Evolutionary conservation across 2,113 vertebrate species (phyloP), one percentile per base, ranked within the genome.

Genomic region (Tamias sibiricus): DNA sequence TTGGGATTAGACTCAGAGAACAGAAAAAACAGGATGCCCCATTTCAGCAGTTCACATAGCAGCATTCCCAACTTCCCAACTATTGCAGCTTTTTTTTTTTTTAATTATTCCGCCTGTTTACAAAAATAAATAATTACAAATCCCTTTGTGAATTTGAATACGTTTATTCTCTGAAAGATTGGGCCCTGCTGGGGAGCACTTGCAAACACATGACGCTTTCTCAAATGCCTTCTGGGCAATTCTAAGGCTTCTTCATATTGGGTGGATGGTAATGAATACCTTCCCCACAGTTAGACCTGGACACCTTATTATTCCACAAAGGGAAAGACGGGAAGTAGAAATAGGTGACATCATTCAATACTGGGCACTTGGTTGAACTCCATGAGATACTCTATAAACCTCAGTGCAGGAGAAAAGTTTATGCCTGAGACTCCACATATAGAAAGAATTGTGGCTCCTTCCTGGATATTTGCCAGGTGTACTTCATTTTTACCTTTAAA

Each of bases 51-150:
- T 40, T 42, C 68, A 64, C 35, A 0, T 16, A 37, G 9, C n/a
- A 72, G 42, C 6, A 81, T 37, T 89, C 28, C 69, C 69, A 16
- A 30, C 42, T 37, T 89, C 28, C 69, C 69, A 16, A 30, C 42
- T n/a, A 71, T 30, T 3, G 26, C 37, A 40, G 40, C 4, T 8
- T 20, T 91, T 1, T 47, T 77, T 2, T 8, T n/a, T n/a, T n/a
- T n/a, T n/a, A n/a, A 89, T 95, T 94, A 87, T 93, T 74, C 59
- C 68, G 35, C 77, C 64, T 92, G 42, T 94, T 95, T 80, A 75
- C 69, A 84, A 68, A 95, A 97, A 96, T 71, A 96, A 88, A 95
- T 77, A 91, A 94, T 96, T 87, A 95, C 68, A 57, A 52, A 94
- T 76, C 37, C 35, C 87, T 93, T 85, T 75, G 82, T 89, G 86